Evolutionary conservation across 1,140 invertebrate genomes (phyloP).

Genomic region (Plectus sambesii): DNA sequence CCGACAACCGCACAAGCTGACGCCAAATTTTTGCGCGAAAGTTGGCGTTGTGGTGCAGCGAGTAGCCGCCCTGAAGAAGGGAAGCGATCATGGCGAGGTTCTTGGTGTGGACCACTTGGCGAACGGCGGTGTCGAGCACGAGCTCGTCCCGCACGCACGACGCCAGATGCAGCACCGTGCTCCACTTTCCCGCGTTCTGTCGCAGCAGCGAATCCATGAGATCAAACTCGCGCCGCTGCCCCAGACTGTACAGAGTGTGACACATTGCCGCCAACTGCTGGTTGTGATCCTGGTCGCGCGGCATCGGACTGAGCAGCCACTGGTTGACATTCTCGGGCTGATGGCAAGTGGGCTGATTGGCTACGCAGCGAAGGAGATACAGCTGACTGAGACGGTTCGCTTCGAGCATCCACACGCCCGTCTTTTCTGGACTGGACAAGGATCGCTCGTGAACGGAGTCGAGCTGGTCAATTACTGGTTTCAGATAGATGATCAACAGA

Average conservation of each 20-base stretch:
- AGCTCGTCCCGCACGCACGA: slow-evolving; percentile 40
- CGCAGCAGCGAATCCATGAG: slow-evolving; percentile 31
- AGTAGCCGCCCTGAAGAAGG: slow-evolving; percentile 28
- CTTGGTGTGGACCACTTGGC: slow-evolving; percentile 30
- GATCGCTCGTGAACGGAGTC: slow-evolving; percentile 29
- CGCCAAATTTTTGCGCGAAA: slow-evolving; percentile 38
- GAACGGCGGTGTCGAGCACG: slow-evolving; percentile 29
- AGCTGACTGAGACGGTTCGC: slow-evolving; percentile 35
- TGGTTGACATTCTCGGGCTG: slow-evolving; percentile 31
- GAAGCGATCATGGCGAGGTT: slow-evolving; percentile 41
- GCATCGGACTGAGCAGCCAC: slow-evolving; percentile 33
- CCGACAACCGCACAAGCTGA: slow-evolving; percentile 22
- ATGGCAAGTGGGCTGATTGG: slow-evolving; percentile 34
- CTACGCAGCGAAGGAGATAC: slow-evolving; percentile 40
- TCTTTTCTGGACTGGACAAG: slow-evolving; percentile 32
- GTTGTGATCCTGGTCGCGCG: slow-evolving; percentile 36
- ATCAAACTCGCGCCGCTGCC: slow-evolving; percentile 26
- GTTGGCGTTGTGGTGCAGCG: slow-evolving; percentile 36
- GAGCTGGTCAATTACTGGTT: slow-evolving; percentile 38
- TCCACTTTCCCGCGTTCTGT: slow-evolving; percentile 30
- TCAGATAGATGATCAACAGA: slow-evolving; percentile 32
- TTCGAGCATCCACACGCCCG: slow-evolving; percentile 40
- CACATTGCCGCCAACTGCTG: slow-evolving; percentile 43
- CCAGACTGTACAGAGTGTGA: slow-evolving; percentile 38
- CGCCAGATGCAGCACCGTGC: slow-evolving; percentile 33